Evolutionary conservation across 1,140 invertebrate species (phyloP).

Genomic region (Scaptomyza hsui): DNA sequence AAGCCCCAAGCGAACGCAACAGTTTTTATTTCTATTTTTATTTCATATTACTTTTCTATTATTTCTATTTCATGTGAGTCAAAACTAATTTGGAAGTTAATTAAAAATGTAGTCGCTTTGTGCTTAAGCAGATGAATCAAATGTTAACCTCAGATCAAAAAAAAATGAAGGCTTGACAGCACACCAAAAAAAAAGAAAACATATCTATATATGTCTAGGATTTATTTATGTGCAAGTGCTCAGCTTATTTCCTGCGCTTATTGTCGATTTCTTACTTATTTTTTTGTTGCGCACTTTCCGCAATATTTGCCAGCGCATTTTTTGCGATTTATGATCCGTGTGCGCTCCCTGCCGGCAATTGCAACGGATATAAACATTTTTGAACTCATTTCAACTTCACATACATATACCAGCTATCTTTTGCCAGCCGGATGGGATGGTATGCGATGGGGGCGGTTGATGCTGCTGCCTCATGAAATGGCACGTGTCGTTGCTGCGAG

Average conservation of each 20-base stretch:
- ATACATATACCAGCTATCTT: constrained; percentile 48
- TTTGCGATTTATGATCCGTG: constrained; percentile 70
- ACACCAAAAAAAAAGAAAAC: too few species aligned
- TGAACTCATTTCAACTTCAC: constrained; percentile 75
- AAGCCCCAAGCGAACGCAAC: constrained; percentile 4
- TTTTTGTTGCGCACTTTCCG: constrained; percentile 69
- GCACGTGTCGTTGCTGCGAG: constrained; percentile 65
- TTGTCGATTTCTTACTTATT: constrained; percentile 75
- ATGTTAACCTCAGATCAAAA: constrained; percentile 14
- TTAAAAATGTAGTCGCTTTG: constrained; percentile 53
- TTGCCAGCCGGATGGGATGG: constrained; percentile 8
- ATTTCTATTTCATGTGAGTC: constrained; percentile 41
- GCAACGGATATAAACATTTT: constrained; percentile 80
- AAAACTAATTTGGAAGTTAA: constrained; percentile 77
- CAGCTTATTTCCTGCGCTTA: constrained; percentile 74
- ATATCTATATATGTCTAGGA: constrained; percentile 11
- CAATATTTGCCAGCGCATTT: constrained; percentile 69
- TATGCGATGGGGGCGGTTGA: constrained; percentile 2
- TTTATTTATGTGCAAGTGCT: constrained; percentile 50
- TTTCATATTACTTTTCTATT: constrained; percentile 21
- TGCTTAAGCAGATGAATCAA: constrained; percentile 28
- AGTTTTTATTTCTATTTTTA: constrained; percentile 33
- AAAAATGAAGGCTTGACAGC: constrained; percentile 4
- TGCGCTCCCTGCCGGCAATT: constrained; percentile 64
- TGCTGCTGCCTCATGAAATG: constrained; percentile 69